Evolutionary conservation across 1,140 invertebrate species (phyloP), one percentile per base, ranked within the genome.

Genomic region (Halesus radiatus): DNA sequence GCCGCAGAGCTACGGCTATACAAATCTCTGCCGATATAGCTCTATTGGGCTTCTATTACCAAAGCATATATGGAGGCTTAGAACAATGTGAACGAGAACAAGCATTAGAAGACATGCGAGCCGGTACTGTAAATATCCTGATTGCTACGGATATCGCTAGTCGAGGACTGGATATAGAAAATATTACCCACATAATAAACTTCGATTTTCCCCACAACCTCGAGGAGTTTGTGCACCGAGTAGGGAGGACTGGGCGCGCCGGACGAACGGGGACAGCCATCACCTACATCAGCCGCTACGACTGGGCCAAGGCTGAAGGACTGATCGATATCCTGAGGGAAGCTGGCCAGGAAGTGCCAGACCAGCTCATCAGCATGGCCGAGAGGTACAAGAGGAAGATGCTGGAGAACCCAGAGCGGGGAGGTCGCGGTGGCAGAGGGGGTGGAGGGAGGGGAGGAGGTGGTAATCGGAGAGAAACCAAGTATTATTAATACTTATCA

Each of bases 111-210:
- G 96, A 97, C 83, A 93, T 98, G 78, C 94, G 94, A 84, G 90
- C 89, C 78, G 96, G 96, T 0, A 85, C 87, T 6, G 94, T 95
- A 0, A 91, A 91, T 45, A 96, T 98, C 82, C 89, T 98, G n/a
- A 92, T 98, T 22, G 97, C 97, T 3, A 98, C 97, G n/a, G 97
- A 98, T 91, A 95, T 98, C 18, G 97, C 96, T 0, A 96, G 96
- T 32, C 90, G 97, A 83, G 97, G 97, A 32, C 92, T 98, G 62
- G 97, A 99, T 87, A 97, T 98, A 53, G 94, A 95, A 86, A 96
- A 98, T 85, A 92, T 98, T 3, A 97, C 96, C 90, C 96, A 92
- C 90, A 94, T 91, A 32, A 81, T 88, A 16, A 98, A 98, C 87
- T 96, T 93, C 85, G 97, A 98, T 87, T 97, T 98, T 84, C 97